Percentiles rank a stretch among this genome's conserved stretches.
Conservation (phyloP, 2,797 vertebrate species). For the Pantherophis vulpinus region DNA sequence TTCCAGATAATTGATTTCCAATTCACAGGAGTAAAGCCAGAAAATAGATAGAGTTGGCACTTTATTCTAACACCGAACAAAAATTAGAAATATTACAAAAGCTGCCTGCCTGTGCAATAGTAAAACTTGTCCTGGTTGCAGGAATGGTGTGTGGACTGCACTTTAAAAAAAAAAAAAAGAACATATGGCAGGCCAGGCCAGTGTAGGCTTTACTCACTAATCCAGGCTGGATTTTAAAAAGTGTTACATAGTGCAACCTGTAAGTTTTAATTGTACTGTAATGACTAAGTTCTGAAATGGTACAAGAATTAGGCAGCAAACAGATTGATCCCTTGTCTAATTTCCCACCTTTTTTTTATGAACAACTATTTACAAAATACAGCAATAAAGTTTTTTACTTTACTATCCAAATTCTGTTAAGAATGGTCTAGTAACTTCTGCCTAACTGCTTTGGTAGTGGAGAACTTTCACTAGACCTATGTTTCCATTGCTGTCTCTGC, state of each 20-base stretch:
- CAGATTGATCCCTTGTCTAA: neutral
- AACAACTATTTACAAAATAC: neutral
- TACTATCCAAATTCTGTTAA: neutral
- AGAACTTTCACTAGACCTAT: neutral
- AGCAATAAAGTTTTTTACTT: neutral
- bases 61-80: constrained; percentile 48
- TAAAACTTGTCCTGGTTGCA: constrained; percentile 24
- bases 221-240: neutral
- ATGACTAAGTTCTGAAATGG: neutral
- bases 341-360: neutral
- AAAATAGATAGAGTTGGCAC: constrained; percentile 55
- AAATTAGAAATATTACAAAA: constrained; percentile 58
- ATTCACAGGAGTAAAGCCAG: constrained; percentile 24
- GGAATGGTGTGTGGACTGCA: constrained; percentile 1
- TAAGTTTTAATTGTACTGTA: neutral
- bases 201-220: neutral
- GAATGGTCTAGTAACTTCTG: neutral
- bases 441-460: neutral
- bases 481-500: neutral
- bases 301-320: neutral
- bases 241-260: neutral
- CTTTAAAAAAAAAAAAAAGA: constrained; percentile 36
- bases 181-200: neutral
- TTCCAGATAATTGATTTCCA: constrained; percentile 48
- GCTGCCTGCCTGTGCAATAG: constrained; percentile 54